Percentiles rank a stretch among this genome's conserved stretches.
These are phyloP conservation scores for Ephialtes manifestator DNA, from an alignment of 2,888 invertebrate species.

Conservation along the genomic window DNA sequence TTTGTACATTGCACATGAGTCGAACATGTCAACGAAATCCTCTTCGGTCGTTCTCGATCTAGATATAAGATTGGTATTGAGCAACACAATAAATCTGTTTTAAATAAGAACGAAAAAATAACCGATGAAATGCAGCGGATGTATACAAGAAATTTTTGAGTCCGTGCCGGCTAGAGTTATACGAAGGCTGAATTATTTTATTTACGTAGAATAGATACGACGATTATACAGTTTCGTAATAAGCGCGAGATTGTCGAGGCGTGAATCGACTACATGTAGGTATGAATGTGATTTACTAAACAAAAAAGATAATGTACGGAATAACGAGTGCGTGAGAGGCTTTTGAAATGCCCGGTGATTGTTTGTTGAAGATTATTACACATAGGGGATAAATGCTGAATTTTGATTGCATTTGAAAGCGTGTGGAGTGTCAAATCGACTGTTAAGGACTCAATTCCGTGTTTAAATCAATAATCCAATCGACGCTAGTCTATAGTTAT, in stretches of 20 bases:
- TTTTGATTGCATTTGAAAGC: conserved; percentile 24
- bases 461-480: conserved; percentile 59
- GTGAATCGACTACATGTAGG: conserved; percentile 5
- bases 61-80: conserved; percentile 1
- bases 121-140: not conserved
- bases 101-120: conserved; percentile 8
- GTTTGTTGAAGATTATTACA: conserved; percentile 32
- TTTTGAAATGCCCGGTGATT: conserved; percentile 15
- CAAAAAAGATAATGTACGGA: conserved; percentile 25
- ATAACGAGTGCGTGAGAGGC: conserved; percentile 20
- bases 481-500: conserved; percentile 59
- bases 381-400: conserved; percentile 25
- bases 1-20: conserved; percentile 36
- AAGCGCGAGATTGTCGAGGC: conserved; percentile 19
- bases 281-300: conserved; percentile 35
- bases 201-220: conserved; percentile 42
- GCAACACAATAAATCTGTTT: conserved; percentile 15
- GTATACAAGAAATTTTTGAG: not conserved
- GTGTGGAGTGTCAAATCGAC: conserved; percentile 49
- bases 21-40: conserved; percentile 31
- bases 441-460: conserved; percentile 66
- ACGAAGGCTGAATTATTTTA: conserved; percentile 48
- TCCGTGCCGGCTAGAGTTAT: conserved; percentile 6
- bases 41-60: conserved; percentile 21
- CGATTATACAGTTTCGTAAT: conserved; percentile 29